phyloP scores from a whole-genome alignment of 2,797 vertebrate genomes.

The Crocodylus rhombifer region DNA sequence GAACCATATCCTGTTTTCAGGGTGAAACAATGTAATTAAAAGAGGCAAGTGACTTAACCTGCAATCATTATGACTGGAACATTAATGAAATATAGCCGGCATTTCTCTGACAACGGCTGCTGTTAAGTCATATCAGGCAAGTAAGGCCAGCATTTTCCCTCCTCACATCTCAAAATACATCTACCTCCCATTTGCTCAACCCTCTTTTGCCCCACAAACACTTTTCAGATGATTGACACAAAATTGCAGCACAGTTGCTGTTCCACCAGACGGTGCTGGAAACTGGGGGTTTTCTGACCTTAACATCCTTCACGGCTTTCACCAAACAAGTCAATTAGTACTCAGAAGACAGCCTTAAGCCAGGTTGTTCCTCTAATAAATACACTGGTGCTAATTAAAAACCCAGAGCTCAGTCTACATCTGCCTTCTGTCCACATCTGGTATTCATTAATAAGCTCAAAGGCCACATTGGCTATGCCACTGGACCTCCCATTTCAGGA shows the following conservation, averaged over 20 bases:
- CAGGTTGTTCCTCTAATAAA: not conserved
- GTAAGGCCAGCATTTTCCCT: not conserved
- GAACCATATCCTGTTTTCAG: not conserved
- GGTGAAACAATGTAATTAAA: not conserved
- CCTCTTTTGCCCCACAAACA: not conserved
- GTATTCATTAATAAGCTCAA: not conserved
- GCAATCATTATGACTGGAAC: not conserved
- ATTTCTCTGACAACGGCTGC: not conserved
- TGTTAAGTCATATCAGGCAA: not conserved
- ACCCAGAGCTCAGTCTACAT: not conserved
- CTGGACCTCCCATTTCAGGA: fast-evolving
- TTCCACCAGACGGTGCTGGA: not conserved
- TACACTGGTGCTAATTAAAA: not conserved
- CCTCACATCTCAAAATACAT: not conserved
- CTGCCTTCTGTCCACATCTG: not conserved
- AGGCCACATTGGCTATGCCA: fast-evolving
- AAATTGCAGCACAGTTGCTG: fast-evolving
- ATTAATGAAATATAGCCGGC: not conserved
- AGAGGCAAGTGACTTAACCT: not conserved
- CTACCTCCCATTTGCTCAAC: no score
- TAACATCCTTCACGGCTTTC: fast-evolving
- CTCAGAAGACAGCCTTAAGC: not conserved
- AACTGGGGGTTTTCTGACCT: not conserved
- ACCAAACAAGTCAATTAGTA: not conserved
- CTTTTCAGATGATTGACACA: fast-evolving